phyloP scores from a whole-genome alignment of 2,888 invertebrate genomes.

The Lucinisca nassula region DNA sequence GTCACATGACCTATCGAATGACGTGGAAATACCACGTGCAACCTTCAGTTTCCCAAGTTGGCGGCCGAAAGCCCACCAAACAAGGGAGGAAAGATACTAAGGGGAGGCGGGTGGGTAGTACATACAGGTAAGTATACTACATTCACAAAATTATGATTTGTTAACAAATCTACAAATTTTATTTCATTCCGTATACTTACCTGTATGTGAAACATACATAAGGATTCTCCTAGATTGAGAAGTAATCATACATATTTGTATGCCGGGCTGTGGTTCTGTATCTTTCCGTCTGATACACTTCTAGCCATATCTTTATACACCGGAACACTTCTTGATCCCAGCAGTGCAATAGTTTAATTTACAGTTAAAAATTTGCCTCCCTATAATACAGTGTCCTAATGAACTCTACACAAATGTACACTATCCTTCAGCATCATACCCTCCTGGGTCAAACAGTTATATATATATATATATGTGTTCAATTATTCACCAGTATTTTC shows the following conservation, averaged over 20 bases:
- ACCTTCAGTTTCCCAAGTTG: background rate
- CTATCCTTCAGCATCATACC: no score
- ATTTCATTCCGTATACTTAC: conserved; percentile 29
- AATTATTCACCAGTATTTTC: background rate
- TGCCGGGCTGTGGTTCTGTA: background rate
- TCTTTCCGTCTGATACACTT: background rate
- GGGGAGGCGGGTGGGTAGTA: conserved; percentile 7
- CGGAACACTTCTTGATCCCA: background rate
- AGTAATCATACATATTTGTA: conserved; percentile 23
- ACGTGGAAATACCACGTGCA: background rate
- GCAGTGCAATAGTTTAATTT: background rate
- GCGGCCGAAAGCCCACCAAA: background rate
- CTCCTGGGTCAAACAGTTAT: no score
- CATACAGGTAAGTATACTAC: conserved; percentile 51
- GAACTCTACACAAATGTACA: background rate
- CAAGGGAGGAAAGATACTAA: conserved; percentile 8
- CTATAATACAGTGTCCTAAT: background rate
- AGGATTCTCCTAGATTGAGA: conserved; percentile 32
- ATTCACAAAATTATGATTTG: conserved; percentile 48
- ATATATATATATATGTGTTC: no score
- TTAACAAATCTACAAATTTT: conserved; percentile 33
- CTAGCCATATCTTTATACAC: no score
- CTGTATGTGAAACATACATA: conserved; percentile 26
- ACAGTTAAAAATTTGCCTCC: background rate
- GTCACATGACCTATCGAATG: background rate